Evolutionary conservation across 2,113 vertebrate genomes (phyloP).

Genomic region (Origma solitaria): DNA sequence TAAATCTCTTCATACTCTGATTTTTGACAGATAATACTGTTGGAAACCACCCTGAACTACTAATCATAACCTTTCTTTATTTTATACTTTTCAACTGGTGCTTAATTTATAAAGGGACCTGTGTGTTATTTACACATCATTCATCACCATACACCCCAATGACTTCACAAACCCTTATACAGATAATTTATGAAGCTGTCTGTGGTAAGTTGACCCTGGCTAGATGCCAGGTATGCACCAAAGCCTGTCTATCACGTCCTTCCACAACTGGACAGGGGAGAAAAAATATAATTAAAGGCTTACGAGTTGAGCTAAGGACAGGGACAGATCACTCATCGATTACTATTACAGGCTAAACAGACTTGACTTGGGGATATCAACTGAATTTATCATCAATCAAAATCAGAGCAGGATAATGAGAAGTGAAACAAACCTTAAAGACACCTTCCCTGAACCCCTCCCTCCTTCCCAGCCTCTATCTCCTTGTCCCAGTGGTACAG

Average conservation of each 20-base stretch:
- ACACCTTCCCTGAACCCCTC: not conserved
- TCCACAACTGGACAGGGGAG: not conserved
- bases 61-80: not conserved
- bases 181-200: not conserved
- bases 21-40: not conserved
- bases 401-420: not conserved
- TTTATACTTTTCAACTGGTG: not conserved
- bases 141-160: not conserved
- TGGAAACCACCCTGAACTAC: not conserved
- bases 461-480: not conserved
- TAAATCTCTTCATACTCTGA: not conserved
- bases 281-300: not conserved
- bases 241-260: not conserved
- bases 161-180: not conserved
- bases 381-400: not conserved
- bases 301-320: not conserved
- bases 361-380: not conserved
- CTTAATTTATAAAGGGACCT: not conserved
- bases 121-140: not conserved
- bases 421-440: not conserved
- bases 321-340: not conserved
- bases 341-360: not conserved
- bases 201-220: not conserved
- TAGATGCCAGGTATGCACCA: not conserved
- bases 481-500: rapidly evolving